Base-by-base conservation (phyloP, 2,797 vertebrate genomes). In the Clarias platycephalus region DNA sequence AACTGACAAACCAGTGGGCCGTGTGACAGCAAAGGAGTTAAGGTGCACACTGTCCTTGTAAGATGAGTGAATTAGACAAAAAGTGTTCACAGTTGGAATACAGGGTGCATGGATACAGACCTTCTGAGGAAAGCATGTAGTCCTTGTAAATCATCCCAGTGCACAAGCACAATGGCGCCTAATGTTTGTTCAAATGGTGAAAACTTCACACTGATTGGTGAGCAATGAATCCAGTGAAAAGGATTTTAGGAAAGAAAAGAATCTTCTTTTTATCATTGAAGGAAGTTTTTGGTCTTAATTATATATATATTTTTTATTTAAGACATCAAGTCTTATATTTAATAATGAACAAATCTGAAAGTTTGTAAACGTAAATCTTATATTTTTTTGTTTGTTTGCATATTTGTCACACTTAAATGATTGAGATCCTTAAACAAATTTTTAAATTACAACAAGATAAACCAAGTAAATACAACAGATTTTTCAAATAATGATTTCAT, bases 81-180 rank as follows among this genome's bases (percentile, higher is more conserved):
- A 68, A 34, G 68, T 16, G 44, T 34, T 77, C 37, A 74, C 16
- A 75, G 44, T 18, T 58, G 66, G 53, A 53, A 60, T 58, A 31
- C 58, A 77, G 18, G 28, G 31, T 62, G n/a, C 81, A 18, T 37
- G 26, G 62, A 77, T 58, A 90, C 89, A 86, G 86, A 89, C 85
- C 84, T 86, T 78, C 74, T 80, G 66, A 83, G 75, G 85, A 86
- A 74, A 92, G 81, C 71, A 81, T 40, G 84, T 88, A 89, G 86
- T 86, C 87, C 90, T 88, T 81, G 83, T 91, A 92, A 92, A 91
- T 91, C 89, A 88, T 84, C 83, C 89, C 85, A 89, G 87, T 87
- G 90, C 86, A 86, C 85, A 90, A 55, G 20, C 26, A 55, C 49
- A 55, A 28, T 55, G n/a, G 71, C 0, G n/a, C 15, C 71, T 74